Evolutionary conservation across 2,888 invertebrate species (phyloP).

Genomic region (Melinopterus prodromus): DNA sequence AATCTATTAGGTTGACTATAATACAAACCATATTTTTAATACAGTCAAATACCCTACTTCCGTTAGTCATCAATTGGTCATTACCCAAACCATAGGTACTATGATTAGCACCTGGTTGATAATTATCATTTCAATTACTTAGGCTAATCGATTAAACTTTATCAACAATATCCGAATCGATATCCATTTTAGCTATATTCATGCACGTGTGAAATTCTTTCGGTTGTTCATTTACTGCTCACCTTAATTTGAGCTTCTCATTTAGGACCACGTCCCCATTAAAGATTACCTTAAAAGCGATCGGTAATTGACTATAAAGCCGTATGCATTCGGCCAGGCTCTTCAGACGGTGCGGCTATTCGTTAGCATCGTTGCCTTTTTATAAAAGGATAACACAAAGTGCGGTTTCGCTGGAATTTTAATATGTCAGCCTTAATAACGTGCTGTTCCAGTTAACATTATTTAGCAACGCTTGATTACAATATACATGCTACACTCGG

Average conservation of each 20-base stretch:
- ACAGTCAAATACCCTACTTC: no score
- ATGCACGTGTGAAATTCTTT: neutral
- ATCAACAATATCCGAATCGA: neutral
- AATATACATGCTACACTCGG: neutral
- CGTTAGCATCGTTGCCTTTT: neutral
- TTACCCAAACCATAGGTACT: no score
- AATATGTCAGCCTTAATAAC: neutral
- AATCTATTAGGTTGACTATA: no score
- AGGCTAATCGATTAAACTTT: no score
- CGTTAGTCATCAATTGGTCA: no score
- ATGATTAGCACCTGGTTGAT: no score
- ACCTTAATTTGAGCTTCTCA: neutral
- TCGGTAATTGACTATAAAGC: neutral
- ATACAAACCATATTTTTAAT: no score
- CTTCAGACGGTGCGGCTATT: neutral
- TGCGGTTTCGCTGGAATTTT: neutral
- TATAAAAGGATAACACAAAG: neutral
- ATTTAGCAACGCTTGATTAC: neutral
- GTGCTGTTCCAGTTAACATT: neutral
- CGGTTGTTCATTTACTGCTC: neutral
- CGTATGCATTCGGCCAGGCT: neutral
- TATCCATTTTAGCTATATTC: neutral
- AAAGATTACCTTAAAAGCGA: neutral
- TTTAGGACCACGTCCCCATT: neutral
- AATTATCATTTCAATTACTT: no score